These are phyloP conservation scores for Musca domestica DNA, from an alignment of 1,140 invertebrate genomes.

Conservation along the genomic window DNA sequence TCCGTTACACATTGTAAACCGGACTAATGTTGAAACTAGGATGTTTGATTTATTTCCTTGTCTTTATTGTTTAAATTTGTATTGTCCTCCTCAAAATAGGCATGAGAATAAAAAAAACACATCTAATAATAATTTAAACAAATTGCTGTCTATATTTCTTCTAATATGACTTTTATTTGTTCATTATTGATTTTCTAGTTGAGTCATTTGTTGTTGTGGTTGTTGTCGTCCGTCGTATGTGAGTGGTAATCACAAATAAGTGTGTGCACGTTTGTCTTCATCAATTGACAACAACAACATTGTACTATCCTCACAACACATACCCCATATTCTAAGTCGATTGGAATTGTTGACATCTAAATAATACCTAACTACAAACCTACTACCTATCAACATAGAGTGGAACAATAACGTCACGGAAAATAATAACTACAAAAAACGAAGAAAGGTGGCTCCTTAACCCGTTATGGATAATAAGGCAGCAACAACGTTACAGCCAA, in stretches of 20 bases:
- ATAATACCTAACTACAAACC: neutral
- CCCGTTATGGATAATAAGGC: constrained; percentile 52
- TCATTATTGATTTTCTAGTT: constrained; percentile 11
- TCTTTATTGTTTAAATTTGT: too few species aligned
- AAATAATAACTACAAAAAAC: neutral
- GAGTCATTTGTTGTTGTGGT: constrained; percentile 3
- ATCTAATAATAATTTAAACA: too few species aligned
- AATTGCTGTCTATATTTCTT: too few species aligned
- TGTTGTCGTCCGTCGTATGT: constrained; percentile 8
- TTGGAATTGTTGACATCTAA: neutral
- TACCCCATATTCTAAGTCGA: too few species aligned
- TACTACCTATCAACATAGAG: neutral
- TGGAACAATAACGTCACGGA: neutral
- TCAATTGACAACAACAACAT: constrained; percentile 13
- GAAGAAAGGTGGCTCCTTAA: constrained; percentile 9
- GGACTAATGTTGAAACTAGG: too few species aligned
- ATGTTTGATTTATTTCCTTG: too few species aligned
- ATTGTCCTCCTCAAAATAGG: too few species aligned
- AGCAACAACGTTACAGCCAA: constrained; percentile 31
- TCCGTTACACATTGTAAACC: too few species aligned
- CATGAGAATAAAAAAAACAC: too few species aligned
- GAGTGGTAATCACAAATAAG: neutral
- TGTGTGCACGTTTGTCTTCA: constrained; percentile 9
- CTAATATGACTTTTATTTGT: too few species aligned
- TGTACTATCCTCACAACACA: neutral